Base-by-base conservation (phyloP, 2,113 vertebrate species). In the Cyprinus carpio region DNA sequence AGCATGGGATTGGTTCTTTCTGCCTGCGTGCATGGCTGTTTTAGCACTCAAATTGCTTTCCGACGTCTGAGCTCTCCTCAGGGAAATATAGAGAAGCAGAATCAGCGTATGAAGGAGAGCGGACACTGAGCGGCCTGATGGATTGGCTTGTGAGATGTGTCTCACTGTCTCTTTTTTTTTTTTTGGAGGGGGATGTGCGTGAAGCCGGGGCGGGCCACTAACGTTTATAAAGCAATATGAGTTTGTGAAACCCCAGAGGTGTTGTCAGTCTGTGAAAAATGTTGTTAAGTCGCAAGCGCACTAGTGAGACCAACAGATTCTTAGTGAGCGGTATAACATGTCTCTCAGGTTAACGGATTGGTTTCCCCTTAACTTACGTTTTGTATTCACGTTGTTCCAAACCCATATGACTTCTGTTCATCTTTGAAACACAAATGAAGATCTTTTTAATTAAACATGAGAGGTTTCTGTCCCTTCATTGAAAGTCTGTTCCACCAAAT, bases 31-130 rank as follows among this genome's bases (percentile, higher is more conserved):
- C 88, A 84, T 88, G 88, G 90, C 90, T 89, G 88, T 90, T 92
- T 90, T 91, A 92, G 87, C 87, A 86, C 85, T 93, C 85, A 91
- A 87, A 85, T 90, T 90, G 90, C 90, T 89, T 91, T 87, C 67
- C 40, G 75, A 71, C 54, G 60, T 81, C 2, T 37, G 87, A 90
- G 75, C 54, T n/a, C 83, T 92, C 92, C 91, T 90, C 82, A 0
- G 92, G 94, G 93, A 93, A 94, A 94, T 93, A 92, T 91, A 85
- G 82, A 25, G 83, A 75, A 79, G 85, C 87, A 15, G 86, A 84
- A 81, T 87, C 86, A 56, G 85, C 75, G n/a, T 31, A 89, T 87
- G 87, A 85, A 87, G 87, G 69, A 64, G 84, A 84, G 85, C 46
- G 76, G 67, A 86, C 87, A 83, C 82, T 25, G 78, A 65, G 56